A percentile compares a stretch with the other conserved stretches of the same genome.
Conservation (phyloP, 2,113 vertebrate species). For the Lophochroa leadbeateri region DNA sequence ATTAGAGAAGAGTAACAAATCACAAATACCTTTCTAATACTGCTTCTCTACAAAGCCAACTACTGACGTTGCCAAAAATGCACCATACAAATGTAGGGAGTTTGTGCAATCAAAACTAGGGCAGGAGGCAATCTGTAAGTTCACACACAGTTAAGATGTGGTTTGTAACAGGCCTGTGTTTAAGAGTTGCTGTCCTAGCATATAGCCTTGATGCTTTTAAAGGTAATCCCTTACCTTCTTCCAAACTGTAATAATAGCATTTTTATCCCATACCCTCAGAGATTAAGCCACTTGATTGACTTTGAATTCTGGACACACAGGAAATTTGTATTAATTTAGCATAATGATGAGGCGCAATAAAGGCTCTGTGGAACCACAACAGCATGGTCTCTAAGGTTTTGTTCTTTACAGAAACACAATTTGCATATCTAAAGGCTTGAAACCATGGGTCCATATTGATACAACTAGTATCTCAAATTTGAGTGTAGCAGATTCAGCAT, state of each 20-base stretch:
- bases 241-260: slow-evolving; percentile 56
- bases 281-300: slow-evolving; percentile 66
- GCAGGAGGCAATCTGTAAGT: slow-evolving; percentile 1
- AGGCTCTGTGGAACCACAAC: slow-evolving; percentile 54
- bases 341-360: slow-evolving; percentile 66
- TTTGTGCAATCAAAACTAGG: slow-evolving; percentile 15
- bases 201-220: slow-evolving; percentile 12
- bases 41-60: not conserved
- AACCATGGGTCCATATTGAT: slow-evolving; percentile 70
- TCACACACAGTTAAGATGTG: not conserved
- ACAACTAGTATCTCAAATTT: slow-evolving; percentile 72
- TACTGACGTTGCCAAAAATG: slow-evolving; percentile 2
- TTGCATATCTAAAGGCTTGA: slow-evolving; percentile 70
- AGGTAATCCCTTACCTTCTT: slow-evolving; percentile 52
- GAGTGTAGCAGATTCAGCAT: slow-evolving; percentile 61
- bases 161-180: not conserved
- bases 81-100: not conserved
- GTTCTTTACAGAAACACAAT: slow-evolving; percentile 60
- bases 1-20: slow-evolving; percentile 55
- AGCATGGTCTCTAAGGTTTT: slow-evolving; percentile 55
- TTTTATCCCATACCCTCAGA: slow-evolving; percentile 59
- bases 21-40: slow-evolving; percentile 46
- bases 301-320: slow-evolving; percentile 72
- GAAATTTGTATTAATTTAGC: slow-evolving; percentile 73
- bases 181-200: slow-evolving; percentile 42